Evolutionary conservation across 2,113 vertebrate species (phyloP), one percentile per base, ranked within the genome.

Genomic region (Chaetodon trifascialis): DNA sequence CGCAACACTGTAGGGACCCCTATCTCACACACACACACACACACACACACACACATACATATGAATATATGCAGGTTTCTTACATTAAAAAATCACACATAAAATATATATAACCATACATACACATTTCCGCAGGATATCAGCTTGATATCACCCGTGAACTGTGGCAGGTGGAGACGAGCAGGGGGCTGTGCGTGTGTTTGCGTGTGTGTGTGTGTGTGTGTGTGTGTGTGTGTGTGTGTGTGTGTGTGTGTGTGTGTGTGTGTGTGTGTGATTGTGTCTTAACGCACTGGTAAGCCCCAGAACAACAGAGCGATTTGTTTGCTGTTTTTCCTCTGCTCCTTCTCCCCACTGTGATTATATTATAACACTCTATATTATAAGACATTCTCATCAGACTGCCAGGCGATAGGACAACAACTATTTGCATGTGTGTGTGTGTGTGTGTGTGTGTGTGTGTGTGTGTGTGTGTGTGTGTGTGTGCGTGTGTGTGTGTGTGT

Each of bases 141-240:
- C 52, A 11, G 36, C 59, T 85, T 30, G 30, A 30, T 30, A 30
- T 30, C 65, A 82, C 59, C 63, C 52, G 83, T 73, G 34, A 86
- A 84, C 59, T 66, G 49, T 75, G 46, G 77, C 88, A 88, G 80
- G 86, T 87, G 84, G 49, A 70, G 82, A 51, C 34, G 49, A 83
- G 65, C 70, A 73, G 66, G 76, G 52, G 74, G 69, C 4, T 60
- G 17, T 65, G 64, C 51, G 65, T 49, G 54, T 62, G n/a, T 16
- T 7, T 15, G 40, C 15, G 21, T 44, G 40, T 44, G 19, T 38
- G 1, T 59, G 36, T 25, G 19, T 51, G 16, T 23, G 12, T 63
- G 59, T 66, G 58, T 75, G 47, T 69, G 38, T 44, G 54, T 76
- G 0, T 69, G 68, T 44, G 46, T 74, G 14, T 42, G 44, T 68